Percentiles rank a stretch among this genome's conserved stretches.
phyloP scores from a whole-genome alignment of 2,797 vertebrate genomes.

The Adelosebastes latens region DNA sequence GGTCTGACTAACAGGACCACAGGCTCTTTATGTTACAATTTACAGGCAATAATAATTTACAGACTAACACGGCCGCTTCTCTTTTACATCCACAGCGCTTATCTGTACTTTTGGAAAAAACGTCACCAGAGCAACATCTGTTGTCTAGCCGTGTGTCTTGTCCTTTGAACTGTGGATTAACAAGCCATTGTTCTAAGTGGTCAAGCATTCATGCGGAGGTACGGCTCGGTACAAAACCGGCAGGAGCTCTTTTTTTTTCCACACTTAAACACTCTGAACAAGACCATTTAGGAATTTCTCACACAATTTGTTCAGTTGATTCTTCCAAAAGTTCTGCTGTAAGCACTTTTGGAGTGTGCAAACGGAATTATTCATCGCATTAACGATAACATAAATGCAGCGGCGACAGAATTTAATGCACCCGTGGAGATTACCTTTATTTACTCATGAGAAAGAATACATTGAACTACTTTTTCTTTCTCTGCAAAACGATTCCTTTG shows the following conservation, averaged over 20 bases:
- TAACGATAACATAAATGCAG: conserved; percentile 80
- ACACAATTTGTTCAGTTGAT: conserved; percentile 77
- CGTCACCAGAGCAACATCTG: conserved; percentile 32
- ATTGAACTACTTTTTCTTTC: conserved; percentile 60
- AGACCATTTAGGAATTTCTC: conserved; percentile 74
- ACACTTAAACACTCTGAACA: conserved; percentile 62
- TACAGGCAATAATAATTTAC: conserved; percentile 73
- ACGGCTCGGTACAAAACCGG: conserved; percentile 22
- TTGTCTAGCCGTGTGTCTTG: conserved; percentile 26
- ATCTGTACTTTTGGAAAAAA: conserved; percentile 56
- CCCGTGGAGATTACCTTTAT: conserved; percentile 78
- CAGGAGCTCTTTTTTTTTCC: conserved; percentile 30
- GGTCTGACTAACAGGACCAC: conserved; percentile 56
- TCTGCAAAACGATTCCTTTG: conserved; percentile 71
- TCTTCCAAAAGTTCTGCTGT: conserved; percentile 76
- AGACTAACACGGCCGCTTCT: conserved; percentile 63
- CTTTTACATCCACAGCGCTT: conserved; percentile 48
- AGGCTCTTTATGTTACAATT: conserved; percentile 53
- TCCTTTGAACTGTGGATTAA: conserved; percentile 49
- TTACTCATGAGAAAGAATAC: conserved; percentile 76
- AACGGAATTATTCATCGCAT: conserved; percentile 83
- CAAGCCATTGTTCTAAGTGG: conserved; percentile 60
- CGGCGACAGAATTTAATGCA: conserved; percentile 77
- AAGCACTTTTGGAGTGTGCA: conserved; percentile 76
- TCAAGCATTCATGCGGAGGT: conserved; percentile 45